Percentiles rank a stretch among this genome's conserved stretches.
These are phyloP conservation scores for Sula dactylatra DNA, from an alignment of 2,113 vertebrate species.

Conservation along the genomic window DNA sequence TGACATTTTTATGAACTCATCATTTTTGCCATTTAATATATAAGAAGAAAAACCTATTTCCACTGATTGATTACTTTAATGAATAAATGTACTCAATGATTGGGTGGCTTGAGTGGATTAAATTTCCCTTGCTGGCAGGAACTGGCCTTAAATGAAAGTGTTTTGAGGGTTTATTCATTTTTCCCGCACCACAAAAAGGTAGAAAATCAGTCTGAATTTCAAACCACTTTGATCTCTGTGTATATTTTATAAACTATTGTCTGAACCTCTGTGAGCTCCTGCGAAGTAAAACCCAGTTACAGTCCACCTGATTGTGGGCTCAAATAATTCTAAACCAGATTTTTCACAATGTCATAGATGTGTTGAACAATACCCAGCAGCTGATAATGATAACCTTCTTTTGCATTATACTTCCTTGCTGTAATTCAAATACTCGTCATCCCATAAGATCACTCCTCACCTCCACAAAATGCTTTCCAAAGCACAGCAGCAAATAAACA, in stretches of 20 bases:
- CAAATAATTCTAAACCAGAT: constrained; percentile 46
- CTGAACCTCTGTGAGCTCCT: not conserved
- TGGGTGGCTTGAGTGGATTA: constrained; percentile 63
- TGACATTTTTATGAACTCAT: constrained; percentile 72
- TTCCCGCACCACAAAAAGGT: not conserved
- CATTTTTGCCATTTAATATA: constrained; percentile 72
- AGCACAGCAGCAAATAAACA: not conserved
- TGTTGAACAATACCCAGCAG: constrained; percentile 3
- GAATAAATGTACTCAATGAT: constrained; percentile 71
- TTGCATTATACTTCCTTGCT: not conserved
- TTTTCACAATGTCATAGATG: constrained; percentile 22
- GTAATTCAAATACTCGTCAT: not conserved
- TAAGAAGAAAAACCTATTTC: constrained; percentile 67
- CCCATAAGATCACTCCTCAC: not conserved
- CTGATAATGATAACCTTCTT: not conserved
- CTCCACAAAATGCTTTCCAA: not conserved
- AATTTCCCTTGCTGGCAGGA: constrained; percentile 69
- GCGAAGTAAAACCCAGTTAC: constrained; percentile 47
- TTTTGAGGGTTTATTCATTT: constrained; percentile 56
- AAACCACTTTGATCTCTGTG: constrained; percentile 49
- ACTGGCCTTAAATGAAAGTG: constrained; percentile 52
- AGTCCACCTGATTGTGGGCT: not conserved
- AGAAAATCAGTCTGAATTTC: constrained; percentile 58
- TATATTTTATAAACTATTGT: constrained; percentile 43
- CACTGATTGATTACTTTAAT: constrained; percentile 75